A percentile compares a stretch with the other conserved stretches of the same genome.
phyloP scores from a whole-genome alignment of 2,888 invertebrate species.

The Lasioglossum pauxillum region DNA sequence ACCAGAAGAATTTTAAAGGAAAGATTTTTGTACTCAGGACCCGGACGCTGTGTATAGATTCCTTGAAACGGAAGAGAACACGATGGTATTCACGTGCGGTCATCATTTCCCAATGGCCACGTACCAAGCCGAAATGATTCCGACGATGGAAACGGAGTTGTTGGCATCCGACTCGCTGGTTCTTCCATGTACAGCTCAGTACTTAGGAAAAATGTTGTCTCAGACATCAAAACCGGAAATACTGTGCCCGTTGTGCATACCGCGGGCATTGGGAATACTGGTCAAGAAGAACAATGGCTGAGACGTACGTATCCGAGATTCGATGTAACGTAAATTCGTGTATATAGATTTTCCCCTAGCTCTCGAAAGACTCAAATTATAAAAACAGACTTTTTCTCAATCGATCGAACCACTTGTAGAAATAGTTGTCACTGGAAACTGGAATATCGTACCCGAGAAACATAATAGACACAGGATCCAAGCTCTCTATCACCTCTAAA shows the following conservation, averaged over 20 bases:
- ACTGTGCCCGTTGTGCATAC: conserved; percentile 81
- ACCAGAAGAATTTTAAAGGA: background rate
- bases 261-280: conserved; percentile 76
- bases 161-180: conserved; percentile 76
- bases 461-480: conserved; percentile 5
- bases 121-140: conserved; percentile 79
- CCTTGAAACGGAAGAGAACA: conserved; percentile 78
- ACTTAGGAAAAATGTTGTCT: conserved; percentile 77
- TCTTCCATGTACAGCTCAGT: conserved; percentile 81
- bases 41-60: conserved; percentile 69
- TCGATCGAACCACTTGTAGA: conserved; percentile 30
- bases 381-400: conserved; percentile 21
- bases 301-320: conserved; percentile 64
- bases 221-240: conserved; percentile 79
- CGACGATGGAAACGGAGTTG: conserved; percentile 82
- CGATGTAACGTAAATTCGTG: conserved; percentile 34
- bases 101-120: conserved; percentile 79
- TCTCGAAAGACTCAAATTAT: conserved; percentile 20
- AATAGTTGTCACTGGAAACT: conserved; percentile 30
- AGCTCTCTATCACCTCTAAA: conserved; percentile 48
- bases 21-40: conserved; percentile 48
- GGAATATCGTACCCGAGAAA: conserved; percentile 18
- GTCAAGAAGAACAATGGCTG: conserved; percentile 62
- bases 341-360: conserved; percentile 26
- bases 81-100: conserved; percentile 82